A percentile compares a stretch with the other conserved stretches of the same genome.
These are phyloP conservation scores for Copidosoma floridanum DNA, from an alignment of 1,140 invertebrate species.

Conservation along the genomic window DNA sequence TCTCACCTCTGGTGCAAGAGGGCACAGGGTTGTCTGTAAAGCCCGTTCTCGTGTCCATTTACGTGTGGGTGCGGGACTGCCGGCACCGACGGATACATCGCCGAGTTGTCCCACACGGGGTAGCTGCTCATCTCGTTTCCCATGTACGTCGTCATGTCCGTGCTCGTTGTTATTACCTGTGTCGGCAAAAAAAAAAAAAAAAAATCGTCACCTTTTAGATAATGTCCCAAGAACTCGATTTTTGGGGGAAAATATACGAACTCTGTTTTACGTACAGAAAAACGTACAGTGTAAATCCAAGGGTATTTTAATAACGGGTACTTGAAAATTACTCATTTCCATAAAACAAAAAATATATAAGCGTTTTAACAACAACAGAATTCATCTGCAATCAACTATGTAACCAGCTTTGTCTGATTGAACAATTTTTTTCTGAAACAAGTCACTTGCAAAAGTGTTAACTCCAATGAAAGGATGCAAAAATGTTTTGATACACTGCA, in stretches of 20 bases:
- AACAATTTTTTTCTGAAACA: no score
- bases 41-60: slow-evolving; percentile 50
- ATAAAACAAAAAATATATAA: no score
- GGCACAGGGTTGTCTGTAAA: slow-evolving; percentile 53
- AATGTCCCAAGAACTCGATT: neutral
- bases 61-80: slow-evolving; percentile 50
- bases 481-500: no score
- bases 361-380: no score
- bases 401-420: no score
- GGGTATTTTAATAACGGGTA: neutral
- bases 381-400: no score
- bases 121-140: slow-evolving; percentile 49
- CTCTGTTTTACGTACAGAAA: slow-evolving; percentile 8
- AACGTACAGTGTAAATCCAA: neutral
- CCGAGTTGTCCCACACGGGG: slow-evolving; percentile 54
- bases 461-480: no score
- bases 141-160: slow-evolving; percentile 53
- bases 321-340: no score
- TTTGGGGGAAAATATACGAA: neutral
- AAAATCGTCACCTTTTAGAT: no score
- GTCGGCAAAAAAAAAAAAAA: neutral
- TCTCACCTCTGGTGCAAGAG: slow-evolving; percentile 52
- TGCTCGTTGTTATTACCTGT: slow-evolving; percentile 46
- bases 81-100: slow-evolving; percentile 50
- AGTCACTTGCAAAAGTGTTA: no score